Evolutionary conservation across 2,888 invertebrate genomes (phyloP), one percentile per base, ranked within the genome.

Genomic region (Orthonevra nobilis): DNA sequence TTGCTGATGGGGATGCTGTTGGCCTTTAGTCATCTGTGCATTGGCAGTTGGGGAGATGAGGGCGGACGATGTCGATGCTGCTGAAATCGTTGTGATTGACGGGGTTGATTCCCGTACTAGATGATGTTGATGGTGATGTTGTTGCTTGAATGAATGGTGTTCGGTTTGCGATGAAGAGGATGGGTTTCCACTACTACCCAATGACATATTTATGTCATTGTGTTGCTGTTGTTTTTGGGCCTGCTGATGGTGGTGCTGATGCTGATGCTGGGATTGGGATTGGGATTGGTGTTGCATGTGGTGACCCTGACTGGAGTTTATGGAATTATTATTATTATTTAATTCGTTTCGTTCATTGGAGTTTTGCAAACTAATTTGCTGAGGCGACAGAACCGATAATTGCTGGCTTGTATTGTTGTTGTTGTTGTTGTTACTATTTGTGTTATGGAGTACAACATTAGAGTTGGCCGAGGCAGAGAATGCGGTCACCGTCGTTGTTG

Each of bases 401-500:
- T 75, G 74, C 32, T 52, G 60, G 61, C 56, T 66, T 40, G 7
- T 23, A 34, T 54, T 70, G 52, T 38, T 63, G 46, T 50, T 72
- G 34, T 56, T 74, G 44, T 50, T 68, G 36, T 30, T 73, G 6
- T 20, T 52, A 46, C 48, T 34, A 15, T 34, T 54, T 9, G 38
- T 40, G 38, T 61, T 70, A 34, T 60, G 60, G n/a, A 42, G 42
- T 19, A 32, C 61, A 20, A 52, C 30, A 42, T 73, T 82, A 58
- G 82, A 23, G 23, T 40, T 20, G 34, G 58, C 50, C 14, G 60
- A 14, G 32, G 64, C 72, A 72, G 83, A 82, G 69, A 79, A 83
- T 83, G 83, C 66, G 82, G 83, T 84, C 81, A 69, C 70, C 30
- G 83, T 74, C 82, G 83, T 85, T 86, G 83, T 85, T 84, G 82